Conservation (phyloP, 2,888 invertebrate genomes). For the Bombyx huttoni region DNA sequence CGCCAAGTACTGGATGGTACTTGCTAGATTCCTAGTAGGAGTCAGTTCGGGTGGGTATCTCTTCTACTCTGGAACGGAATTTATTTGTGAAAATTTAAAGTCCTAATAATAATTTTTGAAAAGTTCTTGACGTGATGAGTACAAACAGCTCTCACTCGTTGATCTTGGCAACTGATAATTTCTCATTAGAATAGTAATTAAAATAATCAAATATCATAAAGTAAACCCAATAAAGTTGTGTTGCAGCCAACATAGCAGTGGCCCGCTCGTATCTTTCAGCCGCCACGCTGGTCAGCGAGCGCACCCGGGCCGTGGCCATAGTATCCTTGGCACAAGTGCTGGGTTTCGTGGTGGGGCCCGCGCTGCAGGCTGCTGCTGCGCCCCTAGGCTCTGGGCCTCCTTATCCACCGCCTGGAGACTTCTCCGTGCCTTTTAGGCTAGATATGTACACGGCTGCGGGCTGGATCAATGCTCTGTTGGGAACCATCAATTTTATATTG, state of each 20-base stretch:
- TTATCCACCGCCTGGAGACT: conserved; percentile 56
- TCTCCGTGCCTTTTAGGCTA: conserved; percentile 73
- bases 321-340: conserved; percentile 88
- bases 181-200: too few species aligned
- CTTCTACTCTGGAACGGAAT: too few species aligned
- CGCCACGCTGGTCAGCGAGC: conserved; percentile 83
- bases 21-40: conserved; percentile 84
- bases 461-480: conserved; percentile 86
- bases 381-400: conserved; percentile 76
- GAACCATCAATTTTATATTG: conserved; percentile 78
- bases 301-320: conserved; percentile 87
- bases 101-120: too few species aligned
- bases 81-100: too few species aligned
- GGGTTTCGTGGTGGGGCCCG: conserved; percentile 90
- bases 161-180: too few species aligned
- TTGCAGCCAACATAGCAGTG: conserved; percentile 83
- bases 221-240: too few species aligned
- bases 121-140: too few species aligned
- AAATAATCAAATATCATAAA: too few species aligned
- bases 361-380: conserved; percentile 84
- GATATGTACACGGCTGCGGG: conserved; percentile 92
- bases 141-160: too few species aligned
- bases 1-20: conserved; percentile 82
- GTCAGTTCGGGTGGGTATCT: conserved; percentile 80
- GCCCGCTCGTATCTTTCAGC: conserved; percentile 88